These are phyloP conservation scores for Eilema griseolum DNA, from an alignment of 2,888 invertebrate species.

Conservation along the genomic window DNA sequence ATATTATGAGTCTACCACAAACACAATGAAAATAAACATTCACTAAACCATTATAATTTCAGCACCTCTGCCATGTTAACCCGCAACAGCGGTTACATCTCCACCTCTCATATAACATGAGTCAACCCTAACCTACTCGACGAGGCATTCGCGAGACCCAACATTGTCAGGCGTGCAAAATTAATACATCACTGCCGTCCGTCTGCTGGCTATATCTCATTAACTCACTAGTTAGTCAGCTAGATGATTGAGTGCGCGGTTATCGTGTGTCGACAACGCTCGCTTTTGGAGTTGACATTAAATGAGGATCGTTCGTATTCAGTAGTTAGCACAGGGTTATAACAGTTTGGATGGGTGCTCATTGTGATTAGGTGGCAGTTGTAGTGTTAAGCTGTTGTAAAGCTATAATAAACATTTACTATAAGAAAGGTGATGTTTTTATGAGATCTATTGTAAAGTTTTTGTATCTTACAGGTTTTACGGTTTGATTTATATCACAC, in stretches of 20 bases:
- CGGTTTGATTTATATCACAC: too few relatives aligned
- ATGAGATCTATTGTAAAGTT: too few relatives aligned
- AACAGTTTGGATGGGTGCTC: background rate
- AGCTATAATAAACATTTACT: background rate
- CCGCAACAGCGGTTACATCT: slow-evolving; percentile 3
- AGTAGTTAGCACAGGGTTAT: background rate
- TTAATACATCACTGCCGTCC: slow-evolving; percentile 56
- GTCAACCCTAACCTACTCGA: slow-evolving; percentile 15
- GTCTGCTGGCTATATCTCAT: slow-evolving; percentile 47
- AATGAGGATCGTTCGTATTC: slow-evolving; percentile 13
- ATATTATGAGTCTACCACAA: background rate
- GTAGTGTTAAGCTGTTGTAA: background rate
- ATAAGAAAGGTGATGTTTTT: background rate
- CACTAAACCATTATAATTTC: background rate
- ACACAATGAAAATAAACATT: background rate
- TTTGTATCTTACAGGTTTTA: too few relatives aligned
- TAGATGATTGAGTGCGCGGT: slow-evolving; percentile 40
- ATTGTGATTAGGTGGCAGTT: background rate
- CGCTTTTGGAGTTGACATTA: slow-evolving; percentile 19
- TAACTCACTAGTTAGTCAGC: slow-evolving; percentile 38
- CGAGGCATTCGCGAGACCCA: slow-evolving; percentile 18
- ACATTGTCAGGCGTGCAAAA: slow-evolving; percentile 55
- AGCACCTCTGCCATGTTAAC: slow-evolving; percentile 6
- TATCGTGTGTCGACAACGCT: slow-evolving; percentile 22
- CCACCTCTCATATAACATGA: slow-evolving; percentile 6